phyloP scores from a whole-genome alignment of 2,888 invertebrate species.

The Minunthozetes semirufus region DNA sequence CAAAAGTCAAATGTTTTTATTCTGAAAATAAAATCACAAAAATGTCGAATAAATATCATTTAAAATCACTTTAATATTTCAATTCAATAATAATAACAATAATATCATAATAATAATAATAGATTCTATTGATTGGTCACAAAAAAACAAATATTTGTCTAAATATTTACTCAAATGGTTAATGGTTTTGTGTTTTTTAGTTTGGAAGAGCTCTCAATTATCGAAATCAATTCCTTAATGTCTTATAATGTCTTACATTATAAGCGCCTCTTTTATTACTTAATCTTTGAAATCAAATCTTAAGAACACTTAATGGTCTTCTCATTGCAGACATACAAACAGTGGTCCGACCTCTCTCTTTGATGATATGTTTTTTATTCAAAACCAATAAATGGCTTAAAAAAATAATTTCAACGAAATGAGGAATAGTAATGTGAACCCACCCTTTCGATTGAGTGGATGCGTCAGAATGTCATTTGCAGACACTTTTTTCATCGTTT shows the following conservation, averaged over 20 bases:
- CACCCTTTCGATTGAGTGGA: slow-evolving; percentile 23
- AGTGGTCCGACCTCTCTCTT: neutral
- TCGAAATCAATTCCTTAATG: neutral
- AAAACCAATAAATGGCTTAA: neutral
- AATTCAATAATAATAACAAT: no score
- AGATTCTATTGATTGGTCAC: no score
- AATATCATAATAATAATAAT: no score
- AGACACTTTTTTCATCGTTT: slow-evolving; percentile 1
- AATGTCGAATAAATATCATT: no score
- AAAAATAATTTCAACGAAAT: neutral
- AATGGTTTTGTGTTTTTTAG: no score
- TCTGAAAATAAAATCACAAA: no score
- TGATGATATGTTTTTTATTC: slow-evolving; percentile 3
- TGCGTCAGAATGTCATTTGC: slow-evolving; percentile 22
- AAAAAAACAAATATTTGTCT: no score
- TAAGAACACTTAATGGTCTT: neutral
- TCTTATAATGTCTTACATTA: neutral
- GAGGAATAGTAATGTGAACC: neutral
- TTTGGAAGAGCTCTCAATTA: neutral
- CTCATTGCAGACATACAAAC: neutral
- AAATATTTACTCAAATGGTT: no score
- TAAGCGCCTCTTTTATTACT: neutral
- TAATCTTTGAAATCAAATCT: neutral
- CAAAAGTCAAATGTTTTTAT: no score
- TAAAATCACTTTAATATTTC: no score